Evolutionary conservation across 2,797 vertebrate species (phyloP).

Genomic region (Phoeniculus purpureus): DNA sequence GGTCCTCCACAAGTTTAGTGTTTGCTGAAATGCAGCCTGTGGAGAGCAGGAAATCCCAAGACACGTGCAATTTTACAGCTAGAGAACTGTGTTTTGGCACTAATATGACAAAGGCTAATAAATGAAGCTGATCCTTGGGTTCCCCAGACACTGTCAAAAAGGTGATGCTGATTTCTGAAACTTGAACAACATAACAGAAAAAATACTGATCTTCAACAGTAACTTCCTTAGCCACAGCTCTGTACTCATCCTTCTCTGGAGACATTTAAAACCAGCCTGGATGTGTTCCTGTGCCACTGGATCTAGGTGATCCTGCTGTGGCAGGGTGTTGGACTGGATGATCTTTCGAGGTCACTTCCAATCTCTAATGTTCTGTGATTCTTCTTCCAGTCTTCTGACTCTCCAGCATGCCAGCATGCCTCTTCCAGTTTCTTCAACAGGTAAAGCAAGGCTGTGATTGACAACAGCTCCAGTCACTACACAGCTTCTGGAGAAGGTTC

Average conservation of each 20-base stretch:
- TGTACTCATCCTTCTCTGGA: not conserved
- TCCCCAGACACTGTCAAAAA: not conserved
- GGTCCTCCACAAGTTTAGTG: not conserved
- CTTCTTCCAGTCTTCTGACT: no score
- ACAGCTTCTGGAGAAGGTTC: not conserved
- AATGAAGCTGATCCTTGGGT: not conserved
- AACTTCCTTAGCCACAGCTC: not conserved
- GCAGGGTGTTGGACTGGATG: no score
- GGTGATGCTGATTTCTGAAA: slow-evolving; percentile 1
- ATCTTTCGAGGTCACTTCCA: no score
- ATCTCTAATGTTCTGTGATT: no score
- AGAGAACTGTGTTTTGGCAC: not conserved
- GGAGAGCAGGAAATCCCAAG: slow-evolving; percentile 36
- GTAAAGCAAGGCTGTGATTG: not conserved
- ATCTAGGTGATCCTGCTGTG: no score
- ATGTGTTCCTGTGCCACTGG: no score
- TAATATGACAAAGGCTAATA: not conserved
- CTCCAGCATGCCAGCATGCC: no score
- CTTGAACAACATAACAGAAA: not conserved
- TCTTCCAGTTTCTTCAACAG: not conserved
- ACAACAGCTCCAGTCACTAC: not conserved
- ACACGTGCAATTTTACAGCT: not conserved
- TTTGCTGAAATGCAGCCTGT: not conserved
- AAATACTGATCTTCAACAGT: not conserved
- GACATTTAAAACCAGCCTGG: no score